Conservation (phyloP, 2,797 vertebrate genomes). For the Squalus acanthias region DNA sequence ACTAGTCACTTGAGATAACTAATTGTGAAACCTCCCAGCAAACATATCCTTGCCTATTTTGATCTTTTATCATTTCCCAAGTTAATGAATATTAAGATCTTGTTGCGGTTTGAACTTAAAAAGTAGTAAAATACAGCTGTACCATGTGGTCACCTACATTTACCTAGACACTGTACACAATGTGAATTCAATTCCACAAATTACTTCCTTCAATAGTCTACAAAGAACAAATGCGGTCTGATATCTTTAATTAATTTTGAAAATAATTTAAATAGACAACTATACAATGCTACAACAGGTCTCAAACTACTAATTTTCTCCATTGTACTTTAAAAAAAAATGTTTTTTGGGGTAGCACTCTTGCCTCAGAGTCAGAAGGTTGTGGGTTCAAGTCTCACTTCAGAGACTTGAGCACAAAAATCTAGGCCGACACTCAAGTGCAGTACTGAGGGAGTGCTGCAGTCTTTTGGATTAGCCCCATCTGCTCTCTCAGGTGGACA, state of each 20-base stretch:
- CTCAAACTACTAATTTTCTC: background rate
- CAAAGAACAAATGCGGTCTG: background rate
- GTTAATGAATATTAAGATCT: background rate
- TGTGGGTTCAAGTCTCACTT: background rate
- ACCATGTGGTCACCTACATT: background rate
- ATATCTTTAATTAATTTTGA: background rate
- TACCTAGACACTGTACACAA: background rate
- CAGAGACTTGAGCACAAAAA: background rate
- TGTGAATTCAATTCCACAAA: constrained; percentile 38
- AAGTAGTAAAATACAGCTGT: background rate
- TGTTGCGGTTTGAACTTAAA: background rate
- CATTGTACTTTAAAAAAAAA: background rate
- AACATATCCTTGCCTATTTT: background rate
- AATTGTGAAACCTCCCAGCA: background rate
- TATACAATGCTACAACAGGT: background rate
- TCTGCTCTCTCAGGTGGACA: background rate
- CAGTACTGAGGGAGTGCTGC: background rate
- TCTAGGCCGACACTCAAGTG: background rate
- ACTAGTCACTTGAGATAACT: background rate
- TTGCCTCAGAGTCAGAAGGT: background rate
- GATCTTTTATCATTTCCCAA: background rate
- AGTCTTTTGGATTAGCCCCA: background rate
- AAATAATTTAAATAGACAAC: background rate
- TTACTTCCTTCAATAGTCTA: constrained; percentile 17
- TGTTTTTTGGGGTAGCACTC: background rate